Evolutionary conservation across 2,888 invertebrate species (phyloP).

Genomic region (Uloborus plumipes): DNA sequence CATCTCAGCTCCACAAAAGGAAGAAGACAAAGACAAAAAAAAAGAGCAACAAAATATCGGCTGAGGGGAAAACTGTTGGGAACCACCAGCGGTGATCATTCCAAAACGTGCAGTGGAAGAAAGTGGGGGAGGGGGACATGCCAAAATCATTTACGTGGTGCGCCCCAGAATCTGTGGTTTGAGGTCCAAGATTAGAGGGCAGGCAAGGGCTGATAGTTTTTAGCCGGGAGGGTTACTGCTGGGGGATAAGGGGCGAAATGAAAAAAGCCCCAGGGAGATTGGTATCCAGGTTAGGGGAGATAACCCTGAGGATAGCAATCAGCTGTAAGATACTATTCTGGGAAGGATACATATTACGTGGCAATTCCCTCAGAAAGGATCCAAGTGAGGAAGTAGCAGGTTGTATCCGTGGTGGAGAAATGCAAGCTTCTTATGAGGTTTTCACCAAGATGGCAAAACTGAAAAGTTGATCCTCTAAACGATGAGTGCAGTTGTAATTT

Average conservation of each 20-base stretch:
- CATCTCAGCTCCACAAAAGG: too few species aligned
- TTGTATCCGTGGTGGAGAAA: too few species aligned
- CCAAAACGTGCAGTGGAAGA: conserved; percentile 29
- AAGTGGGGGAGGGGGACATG: not conserved
- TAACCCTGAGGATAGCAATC: conserved; percentile 27
- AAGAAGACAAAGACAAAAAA: too few species aligned
- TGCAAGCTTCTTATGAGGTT: too few species aligned
- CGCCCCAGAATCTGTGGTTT: conserved; percentile 33
- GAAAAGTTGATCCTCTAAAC: too few species aligned
- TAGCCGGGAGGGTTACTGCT: conserved; percentile 16
- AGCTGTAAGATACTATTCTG: not conserved
- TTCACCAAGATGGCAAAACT: too few species aligned
- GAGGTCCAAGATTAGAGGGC: conserved; percentile 40
- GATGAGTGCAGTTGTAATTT: too few species aligned
- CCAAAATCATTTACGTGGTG: conserved; percentile 40
- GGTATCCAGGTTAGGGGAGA: conserved; percentile 28
- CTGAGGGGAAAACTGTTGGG: too few species aligned
- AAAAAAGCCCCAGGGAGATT: conserved; percentile 41
- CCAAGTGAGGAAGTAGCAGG: too few species aligned
- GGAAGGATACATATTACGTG: conserved; percentile 1
- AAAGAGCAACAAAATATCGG: too few species aligned
- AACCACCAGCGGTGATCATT: conserved; percentile 36
- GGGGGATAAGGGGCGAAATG: conserved; percentile 8
- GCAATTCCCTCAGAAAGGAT: not conserved
- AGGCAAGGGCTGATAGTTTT: conserved; percentile 31